Evolutionary conservation across 2,888 invertebrate species (phyloP).

Genomic region (Lepidochrysops patricia): DNA sequence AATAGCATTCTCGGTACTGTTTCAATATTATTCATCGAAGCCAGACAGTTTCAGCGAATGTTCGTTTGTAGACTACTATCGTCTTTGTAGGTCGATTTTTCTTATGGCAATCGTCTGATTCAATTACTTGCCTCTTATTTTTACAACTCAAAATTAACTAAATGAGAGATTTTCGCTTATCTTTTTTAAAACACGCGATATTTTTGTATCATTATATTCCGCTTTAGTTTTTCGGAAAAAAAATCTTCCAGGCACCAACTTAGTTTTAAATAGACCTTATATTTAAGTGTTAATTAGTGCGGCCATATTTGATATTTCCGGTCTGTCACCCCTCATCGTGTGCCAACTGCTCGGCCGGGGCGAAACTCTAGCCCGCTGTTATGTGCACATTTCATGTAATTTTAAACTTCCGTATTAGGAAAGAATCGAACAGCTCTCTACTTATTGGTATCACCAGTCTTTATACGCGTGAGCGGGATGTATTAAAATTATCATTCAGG

Average conservation of each 20-base stretch:
- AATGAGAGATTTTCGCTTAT: no score
- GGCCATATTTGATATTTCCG: constrained; percentile 1
- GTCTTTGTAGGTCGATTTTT: neutral
- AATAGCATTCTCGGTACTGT: neutral
- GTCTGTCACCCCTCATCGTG: constrained; percentile 4
- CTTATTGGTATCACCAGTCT: neutral
- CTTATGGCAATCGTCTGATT: neutral
- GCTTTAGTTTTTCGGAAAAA: no score
- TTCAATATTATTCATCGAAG: neutral
- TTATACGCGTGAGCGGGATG: no score
- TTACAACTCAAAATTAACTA: no score
- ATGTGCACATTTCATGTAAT: neutral
- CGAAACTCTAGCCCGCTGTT: neutral
- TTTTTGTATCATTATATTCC: no score
- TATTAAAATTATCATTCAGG: no score
- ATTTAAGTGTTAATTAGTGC: neutral
- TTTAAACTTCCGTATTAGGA: neutral
- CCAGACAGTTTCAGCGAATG: neutral
- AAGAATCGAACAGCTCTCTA: neutral
- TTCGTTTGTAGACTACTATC: neutral
- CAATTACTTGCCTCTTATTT: neutral
- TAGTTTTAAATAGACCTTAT: no score
- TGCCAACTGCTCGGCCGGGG: neutral
- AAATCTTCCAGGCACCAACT: no score
- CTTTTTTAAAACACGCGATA: no score